Evolutionary conservation across 2,888 invertebrate species (phyloP).

Genomic region (Shargacucullia verbasci): DNA sequence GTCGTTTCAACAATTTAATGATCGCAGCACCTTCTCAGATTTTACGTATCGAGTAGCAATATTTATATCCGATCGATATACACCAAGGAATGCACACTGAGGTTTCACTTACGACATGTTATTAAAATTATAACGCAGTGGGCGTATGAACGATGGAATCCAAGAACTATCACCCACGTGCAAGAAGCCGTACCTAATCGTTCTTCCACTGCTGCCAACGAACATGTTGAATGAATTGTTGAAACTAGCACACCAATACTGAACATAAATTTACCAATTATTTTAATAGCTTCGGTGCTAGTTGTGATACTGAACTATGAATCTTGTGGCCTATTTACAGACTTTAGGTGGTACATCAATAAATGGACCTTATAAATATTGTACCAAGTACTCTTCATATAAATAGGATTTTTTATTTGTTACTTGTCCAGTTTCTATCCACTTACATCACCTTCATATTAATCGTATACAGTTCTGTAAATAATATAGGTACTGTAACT

Average conservation of each 20-base stretch:
- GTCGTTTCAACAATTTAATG: background rate
- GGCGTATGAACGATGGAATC: constrained; percentile 28
- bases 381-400: constrained; percentile 8
- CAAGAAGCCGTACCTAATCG: constrained; percentile 45
- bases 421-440: background rate
- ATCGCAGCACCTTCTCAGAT: constrained; percentile 15
- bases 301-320: constrained; percentile 11
- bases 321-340: constrained; percentile 1
- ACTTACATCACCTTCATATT: too few species aligned
- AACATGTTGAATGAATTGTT: constrained; percentile 38
- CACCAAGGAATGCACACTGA: constrained; percentile 13
- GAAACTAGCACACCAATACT: constrained; percentile 36
- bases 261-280: constrained; percentile 34
- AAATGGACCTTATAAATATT: constrained; percentile 11
- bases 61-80: constrained; percentile 25
- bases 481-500: too few species aligned
- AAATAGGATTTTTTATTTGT: background rate
- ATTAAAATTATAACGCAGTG: constrained; percentile 41
- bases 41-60: constrained; percentile 9
- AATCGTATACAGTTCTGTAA: too few species aligned
- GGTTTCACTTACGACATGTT: constrained; percentile 40
- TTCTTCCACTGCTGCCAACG: constrained; percentile 32
- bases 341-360: constrained; percentile 6
- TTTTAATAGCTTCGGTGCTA: constrained; percentile 9
- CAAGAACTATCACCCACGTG: constrained; percentile 45